These are phyloP conservation scores for Peromyscus eremicus DNA, from an alignment of 2,797 vertebrate genomes.

Conservation along the genomic window DNA sequence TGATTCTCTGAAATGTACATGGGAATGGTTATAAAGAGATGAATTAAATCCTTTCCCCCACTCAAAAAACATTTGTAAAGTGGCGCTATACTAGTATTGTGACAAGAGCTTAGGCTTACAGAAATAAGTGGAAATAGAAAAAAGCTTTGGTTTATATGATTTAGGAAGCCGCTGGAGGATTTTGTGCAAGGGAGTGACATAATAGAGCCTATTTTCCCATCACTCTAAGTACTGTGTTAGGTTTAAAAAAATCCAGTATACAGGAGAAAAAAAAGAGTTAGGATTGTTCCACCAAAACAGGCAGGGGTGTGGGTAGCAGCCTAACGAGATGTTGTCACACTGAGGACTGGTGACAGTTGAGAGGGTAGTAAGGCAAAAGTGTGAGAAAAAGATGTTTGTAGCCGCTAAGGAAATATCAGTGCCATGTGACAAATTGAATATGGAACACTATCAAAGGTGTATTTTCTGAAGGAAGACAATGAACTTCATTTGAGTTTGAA, in stretches of 20 bases:
- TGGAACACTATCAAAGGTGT: not conserved
- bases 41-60: not conserved
- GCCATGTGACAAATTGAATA: not conserved
- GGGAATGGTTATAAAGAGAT: not conserved
- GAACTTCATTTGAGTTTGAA: not conserved
- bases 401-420: not conserved
- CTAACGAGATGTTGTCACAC: no score
- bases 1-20: not conserved
- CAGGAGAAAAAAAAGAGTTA: not conserved
- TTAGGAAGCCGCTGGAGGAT: not conserved
- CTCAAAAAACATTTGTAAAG: not conserved
- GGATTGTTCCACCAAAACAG: not conserved
- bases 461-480: not conserved
- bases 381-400: not conserved
- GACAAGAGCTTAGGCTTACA: not conserved
- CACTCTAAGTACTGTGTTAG: not conserved
- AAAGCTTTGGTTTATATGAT: not conserved
- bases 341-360: accelerated
- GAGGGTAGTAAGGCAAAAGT: not conserved
- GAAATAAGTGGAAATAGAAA: not conserved
- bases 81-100: not conserved
- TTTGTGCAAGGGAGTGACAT: not conserved
- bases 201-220: not conserved
- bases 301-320: not conserved
- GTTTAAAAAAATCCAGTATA: not conserved